Evolutionary conservation across 2,888 invertebrate genomes (phyloP), one percentile per base, ranked within the genome.

Genomic region (Phlogophora meticulosa): DNA sequence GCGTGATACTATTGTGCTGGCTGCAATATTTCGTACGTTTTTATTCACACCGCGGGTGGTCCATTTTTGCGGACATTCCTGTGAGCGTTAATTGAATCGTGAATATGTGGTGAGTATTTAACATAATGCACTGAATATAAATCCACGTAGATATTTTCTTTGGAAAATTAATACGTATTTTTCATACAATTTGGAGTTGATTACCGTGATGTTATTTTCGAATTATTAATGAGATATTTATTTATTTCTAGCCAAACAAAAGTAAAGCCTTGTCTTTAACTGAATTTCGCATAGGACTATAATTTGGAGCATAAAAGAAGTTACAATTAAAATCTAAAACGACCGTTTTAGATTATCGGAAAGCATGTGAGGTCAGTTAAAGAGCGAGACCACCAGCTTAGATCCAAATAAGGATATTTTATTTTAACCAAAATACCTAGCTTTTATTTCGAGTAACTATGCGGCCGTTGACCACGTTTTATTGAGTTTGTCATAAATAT

Each of bases 1-100:
- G 83, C 80, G 80, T 74, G 80, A 78, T 82, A 79, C 75, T 65
- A 83, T 87, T 87, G 85, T 87, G 84, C 77, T 80, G 80, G 66
- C 67, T 79, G 76, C 78, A 75, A 71, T 78, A 77, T 77, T 80
- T 78, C 77, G 76, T 85, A 72, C 73, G 67, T 80, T 59, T 76
- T 80, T 74, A 70, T 74, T 77, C 76, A 43, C 71, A 51, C 76
- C 43, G 67, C 63, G 80, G 83, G 85, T 82, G 85, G 84, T 83
- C 85, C 59, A 67, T 78, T 84, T 80, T 78, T 65, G 64, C 72
- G 72, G 52, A 71, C 58, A 77, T 82, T 78, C 80, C 84, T 81
- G 74, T 66, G 43, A 59, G 55, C 36, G 66, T 66, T 67, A 69
- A 78, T 72, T 51, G 62, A 73, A 72, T 71, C 52, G 72, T 55